These are phyloP conservation scores for Pteromalus puparum DNA, from an alignment of 1,140 invertebrate genomes.

Conservation along the genomic window DNA sequence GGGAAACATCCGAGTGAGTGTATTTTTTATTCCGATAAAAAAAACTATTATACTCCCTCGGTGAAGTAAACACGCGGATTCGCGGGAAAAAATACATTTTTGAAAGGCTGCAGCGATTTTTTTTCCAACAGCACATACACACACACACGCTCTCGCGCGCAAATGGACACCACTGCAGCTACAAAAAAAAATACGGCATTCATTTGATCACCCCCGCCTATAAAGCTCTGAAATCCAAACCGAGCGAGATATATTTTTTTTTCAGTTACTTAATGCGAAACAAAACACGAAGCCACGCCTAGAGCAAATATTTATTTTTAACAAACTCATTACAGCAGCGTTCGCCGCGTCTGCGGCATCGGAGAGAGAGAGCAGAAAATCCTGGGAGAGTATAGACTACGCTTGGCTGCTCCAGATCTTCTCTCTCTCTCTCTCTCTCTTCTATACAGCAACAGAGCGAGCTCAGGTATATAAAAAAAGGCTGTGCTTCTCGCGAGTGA, in stretches of 20 bases:
- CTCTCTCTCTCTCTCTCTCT: too few species aligned
- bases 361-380: background rate
- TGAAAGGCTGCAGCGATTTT: background rate
- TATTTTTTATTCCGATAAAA: background rate
- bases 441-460: too few species aligned
- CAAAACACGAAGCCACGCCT: background rate
- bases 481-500: background rate
- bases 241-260: background rate
- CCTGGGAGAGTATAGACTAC: background rate
- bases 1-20: too few species aligned
- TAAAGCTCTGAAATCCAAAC: background rate
- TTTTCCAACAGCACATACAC: too few species aligned
- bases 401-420: background rate
- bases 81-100: background rate
- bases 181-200: background rate
- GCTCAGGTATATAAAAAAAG: background rate
- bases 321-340: constrained; percentile 8
- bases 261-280: background rate
- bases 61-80: background rate
- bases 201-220: background rate
- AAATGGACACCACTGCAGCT: background rate
- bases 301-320: constrained; percentile 30
- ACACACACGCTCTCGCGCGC: too few species aligned
- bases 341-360: background rate
- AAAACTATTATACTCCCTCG: background rate